A percentile compares a stretch with the other conserved stretches of the same genome.
phyloP scores from a whole-genome alignment of 2,797 vertebrate genomes.

The Malurus leucopterus region DNA sequence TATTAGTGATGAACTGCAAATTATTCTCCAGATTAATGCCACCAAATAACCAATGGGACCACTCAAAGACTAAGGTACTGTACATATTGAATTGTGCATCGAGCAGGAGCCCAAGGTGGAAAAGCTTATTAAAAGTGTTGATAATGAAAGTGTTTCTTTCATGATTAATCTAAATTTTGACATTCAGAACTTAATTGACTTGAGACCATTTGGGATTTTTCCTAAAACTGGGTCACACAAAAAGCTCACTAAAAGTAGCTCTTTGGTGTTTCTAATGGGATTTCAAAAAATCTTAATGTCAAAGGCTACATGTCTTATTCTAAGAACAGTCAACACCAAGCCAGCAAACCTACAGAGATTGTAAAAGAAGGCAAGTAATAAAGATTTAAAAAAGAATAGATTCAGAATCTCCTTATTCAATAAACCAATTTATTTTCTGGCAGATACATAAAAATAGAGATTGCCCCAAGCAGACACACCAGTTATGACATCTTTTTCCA shows the following conservation, averaged over 20 bases:
- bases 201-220: conserved; percentile 25
- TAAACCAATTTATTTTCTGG: neutral
- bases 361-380: neutral
- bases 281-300: neutral
- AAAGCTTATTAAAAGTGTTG: conserved; percentile 20
- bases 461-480: neutral
- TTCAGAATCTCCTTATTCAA: neutral
- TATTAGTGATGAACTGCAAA: neutral
- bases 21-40: neutral
- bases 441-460: neutral
- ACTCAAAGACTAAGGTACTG: neutral
- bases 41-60: neutral
- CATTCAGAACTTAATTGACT: conserved; percentile 47
- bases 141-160: neutral
- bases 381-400: accelerated
- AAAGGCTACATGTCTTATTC: neutral
- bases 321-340: neutral
- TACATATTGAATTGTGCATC: accelerated
- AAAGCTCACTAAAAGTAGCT: neutral
- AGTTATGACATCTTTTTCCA: neutral
- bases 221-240: conserved; percentile 19
- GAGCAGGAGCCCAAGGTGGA: neutral
- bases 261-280: neutral
- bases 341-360: neutral
- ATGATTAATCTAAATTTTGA: conserved; percentile 18